phyloP scores from a whole-genome alignment of 1,140 invertebrate genomes.

The Aricia agestis region DNA sequence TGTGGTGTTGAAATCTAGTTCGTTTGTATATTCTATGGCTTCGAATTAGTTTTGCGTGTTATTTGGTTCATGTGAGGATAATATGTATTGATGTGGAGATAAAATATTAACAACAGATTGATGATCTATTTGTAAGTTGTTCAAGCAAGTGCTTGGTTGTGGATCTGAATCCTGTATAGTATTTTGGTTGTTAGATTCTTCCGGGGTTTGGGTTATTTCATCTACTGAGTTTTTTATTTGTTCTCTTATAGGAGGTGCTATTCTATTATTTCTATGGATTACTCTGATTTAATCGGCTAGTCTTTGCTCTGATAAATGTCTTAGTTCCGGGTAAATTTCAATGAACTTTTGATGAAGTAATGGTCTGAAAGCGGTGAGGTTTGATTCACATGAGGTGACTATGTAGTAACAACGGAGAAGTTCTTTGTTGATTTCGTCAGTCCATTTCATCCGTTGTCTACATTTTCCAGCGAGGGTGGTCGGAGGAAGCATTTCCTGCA shows the following conservation, averaged over 20 bases:
- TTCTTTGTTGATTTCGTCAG: conserved; percentile 28
- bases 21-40: neutral
- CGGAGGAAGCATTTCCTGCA: too few relatives aligned
- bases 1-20: neutral
- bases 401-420: conserved; percentile 28
- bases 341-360: conserved; percentile 20
- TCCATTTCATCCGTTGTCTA: conserved; percentile 36
- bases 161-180: neutral
- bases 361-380: conserved; percentile 20
- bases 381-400: conserved; percentile 25
- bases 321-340: neutral
- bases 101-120: neutral
- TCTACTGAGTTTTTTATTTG: neutral
- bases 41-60: neutral
- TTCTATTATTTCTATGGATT: conserved; percentile 24
- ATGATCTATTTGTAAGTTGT: neutral
- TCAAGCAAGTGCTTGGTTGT: neutral
- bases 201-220: neutral
- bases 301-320: conserved; percentile 12
- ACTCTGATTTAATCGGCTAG: conserved; percentile 18
- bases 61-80: neutral
- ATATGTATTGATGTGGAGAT: neutral
- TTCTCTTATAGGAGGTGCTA: conserved; percentile 16
- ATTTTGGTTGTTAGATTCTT: too few relatives aligned
- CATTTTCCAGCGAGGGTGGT: too few relatives aligned